Evolutionary conservation across 2,888 invertebrate species (phyloP).

Genomic region (Hylaea fasciaria): DNA sequence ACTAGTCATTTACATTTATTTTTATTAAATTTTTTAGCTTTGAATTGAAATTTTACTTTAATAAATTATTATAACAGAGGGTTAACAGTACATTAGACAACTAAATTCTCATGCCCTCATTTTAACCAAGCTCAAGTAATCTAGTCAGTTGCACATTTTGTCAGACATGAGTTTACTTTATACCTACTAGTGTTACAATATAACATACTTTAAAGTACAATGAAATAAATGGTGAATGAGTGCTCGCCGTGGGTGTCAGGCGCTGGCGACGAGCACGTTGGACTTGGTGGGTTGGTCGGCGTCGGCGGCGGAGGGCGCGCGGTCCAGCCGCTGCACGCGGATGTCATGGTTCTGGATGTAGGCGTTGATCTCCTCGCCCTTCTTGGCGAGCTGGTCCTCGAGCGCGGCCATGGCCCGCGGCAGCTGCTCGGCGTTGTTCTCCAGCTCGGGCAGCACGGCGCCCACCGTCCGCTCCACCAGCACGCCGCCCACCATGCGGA

Average conservation of each 20-base stretch:
- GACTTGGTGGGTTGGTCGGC: slow-evolving; percentile 67
- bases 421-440: slow-evolving; percentile 91
- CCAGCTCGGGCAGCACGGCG: slow-evolving; percentile 94
- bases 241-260: slow-evolving; percentile 52
- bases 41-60: no score
- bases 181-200: no score
- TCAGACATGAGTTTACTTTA: no score
- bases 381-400: slow-evolving; percentile 92
- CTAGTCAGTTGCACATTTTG: no score
- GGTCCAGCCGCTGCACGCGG: slow-evolving; percentile 86
- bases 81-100: no score
- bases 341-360: slow-evolving; percentile 96
- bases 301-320: slow-evolving; percentile 32
- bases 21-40: no score
- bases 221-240: no score
- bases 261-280: slow-evolving; percentile 83
- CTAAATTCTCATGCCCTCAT: no score
- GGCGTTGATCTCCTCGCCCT: slow-evolving; percentile 95
- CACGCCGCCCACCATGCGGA: slow-evolving; percentile 96
- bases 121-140: no score
- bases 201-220: no score
- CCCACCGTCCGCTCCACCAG: slow-evolving; percentile 96
- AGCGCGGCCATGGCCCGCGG: slow-evolving; percentile 91
- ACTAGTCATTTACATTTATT: no score
- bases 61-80: neutral